A percentile compares a stretch with the other conserved stretches of the same genome.
Conservation (phyloP, 2,888 invertebrate genomes). For the Patella caerulea region DNA sequence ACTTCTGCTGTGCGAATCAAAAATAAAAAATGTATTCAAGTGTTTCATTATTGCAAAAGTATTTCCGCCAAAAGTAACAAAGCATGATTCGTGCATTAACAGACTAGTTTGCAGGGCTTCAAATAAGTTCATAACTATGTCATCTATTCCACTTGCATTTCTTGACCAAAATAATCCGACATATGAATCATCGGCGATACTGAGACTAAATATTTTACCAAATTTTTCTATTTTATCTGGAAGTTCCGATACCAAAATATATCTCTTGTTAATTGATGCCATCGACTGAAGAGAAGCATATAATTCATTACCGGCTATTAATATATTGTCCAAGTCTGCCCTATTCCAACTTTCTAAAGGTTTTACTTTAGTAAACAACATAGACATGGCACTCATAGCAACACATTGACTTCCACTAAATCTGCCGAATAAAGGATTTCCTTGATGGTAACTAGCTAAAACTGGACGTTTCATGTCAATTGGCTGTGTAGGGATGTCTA, state of each 20-base stretch:
- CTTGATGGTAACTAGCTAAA: background rate
- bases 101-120: background rate
- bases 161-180: too few species aligned
- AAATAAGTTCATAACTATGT: background rate
- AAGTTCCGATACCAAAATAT: too few species aligned
- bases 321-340: background rate
- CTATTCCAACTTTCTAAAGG: background rate
- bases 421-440: background rate
- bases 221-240: too few species aligned
- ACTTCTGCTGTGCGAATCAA: background rate
- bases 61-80: background rate
- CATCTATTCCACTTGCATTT: background rate
- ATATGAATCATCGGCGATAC: too few species aligned
- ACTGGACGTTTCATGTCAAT: too few species aligned
- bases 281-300: background rate
- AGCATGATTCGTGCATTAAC: background rate
- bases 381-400: background rate
- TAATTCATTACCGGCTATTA: background rate
- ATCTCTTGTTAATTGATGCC: too few species aligned
- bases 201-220: too few species aligned
- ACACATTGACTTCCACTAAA: background rate
- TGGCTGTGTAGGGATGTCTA: too few species aligned
- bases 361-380: background rate
- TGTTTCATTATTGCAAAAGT: constrained; percentile 7
- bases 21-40: background rate